These are phyloP conservation scores for Ceratina japonica DNA, from an alignment of 1,140 invertebrate genomes.

Conservation along the genomic window DNA sequence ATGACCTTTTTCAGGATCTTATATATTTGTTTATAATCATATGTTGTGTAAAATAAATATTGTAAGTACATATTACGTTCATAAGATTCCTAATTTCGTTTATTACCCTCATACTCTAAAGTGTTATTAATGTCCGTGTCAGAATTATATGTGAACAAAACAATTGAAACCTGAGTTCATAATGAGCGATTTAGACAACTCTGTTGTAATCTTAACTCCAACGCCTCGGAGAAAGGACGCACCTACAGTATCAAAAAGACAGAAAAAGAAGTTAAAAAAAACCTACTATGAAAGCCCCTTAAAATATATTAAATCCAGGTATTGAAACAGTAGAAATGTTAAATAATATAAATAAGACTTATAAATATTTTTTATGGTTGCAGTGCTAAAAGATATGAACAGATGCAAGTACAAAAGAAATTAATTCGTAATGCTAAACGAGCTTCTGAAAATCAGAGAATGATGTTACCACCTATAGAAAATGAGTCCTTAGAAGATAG, in stretches of 20 bases:
- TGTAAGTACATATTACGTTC: background rate
- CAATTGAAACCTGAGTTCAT: background rate
- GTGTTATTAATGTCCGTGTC: background rate
- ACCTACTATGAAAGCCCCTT: conserved; percentile 36
- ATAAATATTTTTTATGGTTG: background rate
- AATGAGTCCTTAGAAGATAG: conserved; percentile 24
- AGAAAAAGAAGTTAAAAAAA: background rate
- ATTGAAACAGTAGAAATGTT: background rate
- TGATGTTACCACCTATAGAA: background rate
- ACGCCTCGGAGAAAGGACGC: background rate
- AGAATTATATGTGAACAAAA: background rate
- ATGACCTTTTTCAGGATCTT: too few species aligned
- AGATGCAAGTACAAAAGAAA: background rate
- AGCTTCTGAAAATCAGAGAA: background rate
- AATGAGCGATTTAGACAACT: conserved; percentile 26
- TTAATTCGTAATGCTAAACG: background rate
- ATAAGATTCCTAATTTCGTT: background rate
- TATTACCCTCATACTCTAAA: too few species aligned
- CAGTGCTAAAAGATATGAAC: conserved; percentile 5
- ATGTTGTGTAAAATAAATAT: too few species aligned
- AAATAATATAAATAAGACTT: background rate
- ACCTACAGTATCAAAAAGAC: background rate
- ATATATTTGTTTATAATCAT: too few species aligned
- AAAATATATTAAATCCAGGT: conserved; percentile 33
- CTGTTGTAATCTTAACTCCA: conserved; percentile 17